phyloP scores from a whole-genome alignment of 92 coral and sea anemone genomes.

The Siderastrea siderea region DNA sequence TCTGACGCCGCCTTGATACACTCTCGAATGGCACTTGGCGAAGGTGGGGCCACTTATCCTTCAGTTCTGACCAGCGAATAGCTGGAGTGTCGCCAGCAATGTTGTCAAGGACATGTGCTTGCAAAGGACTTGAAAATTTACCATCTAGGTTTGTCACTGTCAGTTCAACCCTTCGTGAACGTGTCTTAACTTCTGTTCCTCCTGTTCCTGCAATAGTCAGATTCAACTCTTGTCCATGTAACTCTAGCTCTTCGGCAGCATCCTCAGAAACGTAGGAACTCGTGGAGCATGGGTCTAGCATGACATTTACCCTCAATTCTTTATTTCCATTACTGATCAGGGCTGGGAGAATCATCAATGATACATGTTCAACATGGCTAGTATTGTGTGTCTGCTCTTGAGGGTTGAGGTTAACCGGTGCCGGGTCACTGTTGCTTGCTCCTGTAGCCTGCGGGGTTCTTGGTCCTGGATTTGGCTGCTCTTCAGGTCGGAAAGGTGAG shows the following conservation, averaged over 20 bases:
- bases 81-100: conserved; percentile 70
- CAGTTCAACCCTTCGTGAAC: conserved; percentile 37
- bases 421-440: neutral
- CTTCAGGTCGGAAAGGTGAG: neutral
- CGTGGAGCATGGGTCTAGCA: conserved; percentile 45
- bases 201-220: conserved; percentile 48
- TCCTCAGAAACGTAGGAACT: conserved; percentile 33
- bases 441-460: neutral
- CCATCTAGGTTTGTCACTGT: conserved; percentile 28
- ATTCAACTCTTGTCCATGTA: conserved; percentile 36
- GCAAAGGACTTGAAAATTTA: conserved; percentile 26
- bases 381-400: conserved; percentile 6
- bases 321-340: neutral
- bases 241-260: conserved; percentile 52
- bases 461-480: neutral
- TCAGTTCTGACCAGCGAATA: conserved; percentile 65
- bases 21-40: conserved; percentile 43
- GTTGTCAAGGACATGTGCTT: conserved; percentile 49
- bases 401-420: neutral
- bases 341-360: conserved; percentile 31
- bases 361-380: neutral
- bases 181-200: conserved; percentile 19
- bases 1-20: conserved; percentile 51
- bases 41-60: conserved; percentile 58
- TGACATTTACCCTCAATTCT: conserved; percentile 22